Evolutionary conservation across 53 echinoderm and acorn worm species (phyloP), one percentile per base, ranked within the genome.

Genomic region (Glandiceps talaboti): DNA sequence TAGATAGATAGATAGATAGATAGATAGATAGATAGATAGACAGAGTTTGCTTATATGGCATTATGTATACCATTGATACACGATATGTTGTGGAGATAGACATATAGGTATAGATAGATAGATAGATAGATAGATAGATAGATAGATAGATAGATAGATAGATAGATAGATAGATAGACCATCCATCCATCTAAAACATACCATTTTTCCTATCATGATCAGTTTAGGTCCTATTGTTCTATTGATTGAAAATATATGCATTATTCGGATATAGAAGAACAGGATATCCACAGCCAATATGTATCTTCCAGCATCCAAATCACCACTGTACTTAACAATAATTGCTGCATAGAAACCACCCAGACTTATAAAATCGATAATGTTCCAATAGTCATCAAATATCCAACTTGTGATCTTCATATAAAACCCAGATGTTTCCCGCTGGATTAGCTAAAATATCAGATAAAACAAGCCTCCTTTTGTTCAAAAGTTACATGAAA

Each of bases 121-220:
- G n/a, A n/a, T n/a, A n/a, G n/a, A n/a, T n/a, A n/a, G n/a, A n/a
- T n/a, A n/a, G n/a, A n/a, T n/a, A n/a, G n/a, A n/a, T n/a, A n/a
- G n/a, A n/a, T n/a, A n/a, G n/a, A n/a, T n/a, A n/a, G n/a, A n/a
- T n/a, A n/a, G n/a, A n/a, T n/a, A n/a, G n/a, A n/a, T n/a, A n/a
- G n/a, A n/a, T n/a, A n/a, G n/a, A n/a, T n/a, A n/a, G n/a, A n/a
- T n/a, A n/a, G n/a, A n/a, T n/a, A n/a, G n/a, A n/a, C n/a, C n/a
- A n/a, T n/a, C n/a, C n/a, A n/a, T n/a, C n/a, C n/a, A n/a, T n/a
- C n/a, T n/a, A n/a, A n/a, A n/a, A n/a, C 79, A 79, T 86, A 90
- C 92, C 95, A 94, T 94, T 82, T 86, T 90, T 1, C 88, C 26
- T 30, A 94, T 92, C 95, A 94, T 94, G 83, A 94, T 94, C 29